Evolutionary conservation across 2,797 vertebrate genomes (phyloP).

Genomic region (Tragopan temminckii): DNA sequence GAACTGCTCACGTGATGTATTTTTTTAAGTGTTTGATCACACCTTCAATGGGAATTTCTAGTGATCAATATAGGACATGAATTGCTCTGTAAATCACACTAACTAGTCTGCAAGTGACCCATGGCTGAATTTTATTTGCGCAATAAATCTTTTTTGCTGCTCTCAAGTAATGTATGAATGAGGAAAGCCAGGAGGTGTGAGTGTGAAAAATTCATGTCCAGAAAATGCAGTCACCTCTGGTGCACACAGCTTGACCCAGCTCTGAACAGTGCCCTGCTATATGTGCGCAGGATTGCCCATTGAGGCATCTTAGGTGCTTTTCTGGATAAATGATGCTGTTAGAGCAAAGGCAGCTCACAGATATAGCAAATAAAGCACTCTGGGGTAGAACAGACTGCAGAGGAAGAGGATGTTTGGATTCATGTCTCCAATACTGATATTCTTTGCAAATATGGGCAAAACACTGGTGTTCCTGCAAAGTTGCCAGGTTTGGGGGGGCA

Average conservation of each 20-base stretch:
- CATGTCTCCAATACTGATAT: not conserved
- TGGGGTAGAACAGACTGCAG: not conserved
- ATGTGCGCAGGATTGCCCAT: not conserved
- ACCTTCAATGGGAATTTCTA: not conserved
- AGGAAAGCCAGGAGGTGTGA: not conserved
- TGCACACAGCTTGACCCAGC: not conserved
- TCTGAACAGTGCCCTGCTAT: accelerated
- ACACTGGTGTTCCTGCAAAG: not conserved
- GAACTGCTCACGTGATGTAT: accelerated
- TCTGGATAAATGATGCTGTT: not conserved
- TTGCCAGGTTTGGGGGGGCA: not conserved
- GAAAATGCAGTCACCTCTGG: not conserved
- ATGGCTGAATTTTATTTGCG: slow-evolving; percentile 12
- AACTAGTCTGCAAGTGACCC: slow-evolving; percentile 48
- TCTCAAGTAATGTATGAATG: not conserved
- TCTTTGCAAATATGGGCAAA: not conserved
- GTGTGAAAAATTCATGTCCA: slow-evolving; percentile 24
- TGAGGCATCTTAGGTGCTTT: not conserved
- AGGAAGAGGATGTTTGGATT: not conserved
- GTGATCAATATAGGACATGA: slow-evolving; percentile 32
- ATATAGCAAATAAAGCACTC: not conserved
- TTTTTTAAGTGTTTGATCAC: slow-evolving; percentile 18
- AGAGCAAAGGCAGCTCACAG: too few relatives aligned
- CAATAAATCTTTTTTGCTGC: slow-evolving; percentile 3
- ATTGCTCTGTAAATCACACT: slow-evolving; percentile 68